Base-by-base conservation (phyloP, 2,113 vertebrate genomes). In the Oncorhynchus keta region DNA sequence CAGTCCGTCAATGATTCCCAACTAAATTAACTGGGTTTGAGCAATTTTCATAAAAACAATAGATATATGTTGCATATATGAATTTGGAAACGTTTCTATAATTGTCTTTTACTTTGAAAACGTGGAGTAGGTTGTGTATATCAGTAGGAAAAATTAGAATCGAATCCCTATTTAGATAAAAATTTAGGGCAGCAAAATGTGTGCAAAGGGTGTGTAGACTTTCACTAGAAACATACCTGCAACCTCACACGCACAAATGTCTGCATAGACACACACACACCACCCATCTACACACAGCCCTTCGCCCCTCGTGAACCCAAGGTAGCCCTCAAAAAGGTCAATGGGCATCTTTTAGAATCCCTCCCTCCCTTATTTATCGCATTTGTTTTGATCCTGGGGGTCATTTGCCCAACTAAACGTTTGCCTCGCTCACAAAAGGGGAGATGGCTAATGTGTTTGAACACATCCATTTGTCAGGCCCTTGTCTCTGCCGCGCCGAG, bases 371-470 rank as follows among this genome's bases (percentile, higher is more conserved):
- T 79, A 89, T 92, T 91, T 91, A 91, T 87, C 89, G 83, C 90
- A 85, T 93, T 91, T 92, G 90, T 92, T 92, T 92, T 88, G 87
- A 91, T 92, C 90, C 85, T 88, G 70, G 85, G 87, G 93, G 90
- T 92, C 91, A 91, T 92, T 90, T 91, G 86, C 78, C 79, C 86
- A 89, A 91, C 90, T 91, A 93, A 92, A 93, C 89, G 89, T 92
- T 92, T 89, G 90, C 89, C 89, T 0, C 79, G 81, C 83, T 88
- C 86, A 93, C 91, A 94, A 92, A 92, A 83, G 83, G 80, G 39
- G 39, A 90, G 86, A 89, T 89, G 88, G 92, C 93, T 91, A 92
- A 94, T 92, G 92, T 91, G 91, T 93, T 92, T 92, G 90, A 94
- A 87, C 89, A 51, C 86, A 86, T 89, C 89, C 90, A 92, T 94